Base-by-base conservation (phyloP, 2,113 vertebrate genomes). In the Antidorcas marsupialis region DNA sequence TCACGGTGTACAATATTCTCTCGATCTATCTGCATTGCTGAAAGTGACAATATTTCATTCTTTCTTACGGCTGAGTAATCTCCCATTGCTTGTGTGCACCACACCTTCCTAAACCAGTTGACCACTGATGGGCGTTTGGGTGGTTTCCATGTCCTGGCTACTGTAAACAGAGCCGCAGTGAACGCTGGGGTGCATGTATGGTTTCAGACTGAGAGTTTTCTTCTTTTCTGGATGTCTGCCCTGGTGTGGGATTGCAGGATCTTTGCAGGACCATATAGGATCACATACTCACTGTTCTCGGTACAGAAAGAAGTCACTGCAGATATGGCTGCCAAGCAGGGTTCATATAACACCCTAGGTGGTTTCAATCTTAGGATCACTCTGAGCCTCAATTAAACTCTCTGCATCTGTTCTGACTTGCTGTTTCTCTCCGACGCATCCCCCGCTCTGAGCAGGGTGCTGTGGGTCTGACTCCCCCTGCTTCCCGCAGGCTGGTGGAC, bases 401-500 rank as follows among this genome's bases (percentile, higher is more conserved):
- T 39, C 62, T 36, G 21, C 12, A 27, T 39, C 33, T 33, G 36
- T 36, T 89, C 89, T 55, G 11, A 53, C 55, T 30, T 60, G 9
- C 23, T 36, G 11, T 0, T 14, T 50, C 62, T 82, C 25, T 47
- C n/a, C 2, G 0, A 5, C 2, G 1, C 2, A 4, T 3, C 5
- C 25, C 0, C 7, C 12, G 0, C 11, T 8, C 64, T 6, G 14
- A 30, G 27, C 59, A 6, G 45, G 21, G 0, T 36, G 7, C 21
- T 28, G 45, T n/a, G 28, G 74, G 36, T 7, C 13, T 7, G 25
- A 76, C 25, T 11, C 45, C 5, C 6, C 52, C 36, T 55, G 1
- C 36, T 4, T 93, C 62, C 59, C 33, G 5, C 57, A 98, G 97
- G 33, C 60, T 97, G 59, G 79, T 5, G 17, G 81, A 98, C 2